Base-by-base conservation (phyloP, 2,113 vertebrate species). In the Neomonachus schauinslandi region DNA sequence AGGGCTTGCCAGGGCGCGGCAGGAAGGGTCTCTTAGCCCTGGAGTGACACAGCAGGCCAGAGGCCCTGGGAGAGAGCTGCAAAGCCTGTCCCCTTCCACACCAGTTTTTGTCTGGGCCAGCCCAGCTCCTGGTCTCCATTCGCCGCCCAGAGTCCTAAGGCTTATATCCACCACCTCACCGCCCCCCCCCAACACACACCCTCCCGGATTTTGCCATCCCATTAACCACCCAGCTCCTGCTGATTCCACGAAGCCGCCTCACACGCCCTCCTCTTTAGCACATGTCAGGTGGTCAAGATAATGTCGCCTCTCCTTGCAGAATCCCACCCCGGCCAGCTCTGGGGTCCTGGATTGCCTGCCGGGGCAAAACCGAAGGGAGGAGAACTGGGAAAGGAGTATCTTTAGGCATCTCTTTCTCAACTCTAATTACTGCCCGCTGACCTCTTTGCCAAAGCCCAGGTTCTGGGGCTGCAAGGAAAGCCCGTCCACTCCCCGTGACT, bases 21-120 rank as follows among this genome's bases (percentile, higher is more conserved):
- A 97, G 96, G 97, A 98, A 97, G 87, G 94, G 93, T 95, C 95
- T 72, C 77, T 83, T 18, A 15, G 77, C 67, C 86, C 74, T 39
- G 53, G 65, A 61, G 85, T 97, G 97, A 98, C 96, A 97, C 82
- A 93, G 96, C 98, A 95, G 89, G 71, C 77, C 55, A 55, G 65
- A 67, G 46, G 85, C 90, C 84, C 67, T n/a, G 28, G 14, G 1
- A 39, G 21, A 89, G 18, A 42, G 19, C 51, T 46, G 10, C 4
- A 36, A 61, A 69, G 72, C 4, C 90, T n/a, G 72, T 7, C n/a
- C 53, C 76, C 88, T 65, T 39, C 55, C 39, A 76, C 36, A 69
- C 21, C 65, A 76, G 33, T 89, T 83, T 76, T 33, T 31, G 65
- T 72, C 79, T 53, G 51, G 0, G 76, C 42, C 11, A 4, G 31